Evolutionary conservation across 2,888 invertebrate species (phyloP).

Genomic region (Drosophila pseudotalamancana): DNA sequence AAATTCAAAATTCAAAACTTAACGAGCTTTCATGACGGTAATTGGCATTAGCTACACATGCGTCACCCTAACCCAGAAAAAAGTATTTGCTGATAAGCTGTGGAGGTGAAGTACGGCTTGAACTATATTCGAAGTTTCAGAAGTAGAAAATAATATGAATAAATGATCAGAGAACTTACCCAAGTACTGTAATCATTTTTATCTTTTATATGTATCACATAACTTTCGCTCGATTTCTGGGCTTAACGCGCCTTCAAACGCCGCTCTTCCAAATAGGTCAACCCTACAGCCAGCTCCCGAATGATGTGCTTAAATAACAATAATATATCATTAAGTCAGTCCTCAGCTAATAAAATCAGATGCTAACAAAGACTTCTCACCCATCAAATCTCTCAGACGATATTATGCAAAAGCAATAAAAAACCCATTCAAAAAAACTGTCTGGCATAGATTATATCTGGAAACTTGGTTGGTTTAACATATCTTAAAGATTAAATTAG

Average conservation of each 20-base stretch:
- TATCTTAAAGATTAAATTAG: background rate
- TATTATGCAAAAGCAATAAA: background rate
- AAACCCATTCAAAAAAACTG: slow-evolving; percentile 2
- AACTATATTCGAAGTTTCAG: background rate
- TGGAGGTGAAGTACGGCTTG: no score
- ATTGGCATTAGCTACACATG: slow-evolving; percentile 27
- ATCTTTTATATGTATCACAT: background rate
- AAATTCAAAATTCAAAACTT: slow-evolving; percentile 54
- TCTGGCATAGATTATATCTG: background rate
- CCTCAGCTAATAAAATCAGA: slow-evolving; percentile 4
- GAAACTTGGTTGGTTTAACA: background rate
- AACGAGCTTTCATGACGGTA: slow-evolving; percentile 60
- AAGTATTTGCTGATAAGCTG: slow-evolving; percentile 7
- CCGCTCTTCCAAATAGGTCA: slow-evolving; percentile 12
- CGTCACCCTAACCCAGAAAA: slow-evolving; percentile 21
- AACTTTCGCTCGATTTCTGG: slow-evolving; percentile 15
- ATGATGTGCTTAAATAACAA: background rate
- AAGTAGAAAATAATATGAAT: no score
- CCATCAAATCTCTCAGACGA: background rate
- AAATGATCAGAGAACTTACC: no score
- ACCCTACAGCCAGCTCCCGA: background rate
- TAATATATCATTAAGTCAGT: background rate
- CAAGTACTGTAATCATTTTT: background rate
- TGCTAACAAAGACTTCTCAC: slow-evolving; percentile 4
- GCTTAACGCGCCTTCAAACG: background rate